Conservation (phyloP, 2,888 invertebrate species). For the Drosophila algonquin region DNA sequence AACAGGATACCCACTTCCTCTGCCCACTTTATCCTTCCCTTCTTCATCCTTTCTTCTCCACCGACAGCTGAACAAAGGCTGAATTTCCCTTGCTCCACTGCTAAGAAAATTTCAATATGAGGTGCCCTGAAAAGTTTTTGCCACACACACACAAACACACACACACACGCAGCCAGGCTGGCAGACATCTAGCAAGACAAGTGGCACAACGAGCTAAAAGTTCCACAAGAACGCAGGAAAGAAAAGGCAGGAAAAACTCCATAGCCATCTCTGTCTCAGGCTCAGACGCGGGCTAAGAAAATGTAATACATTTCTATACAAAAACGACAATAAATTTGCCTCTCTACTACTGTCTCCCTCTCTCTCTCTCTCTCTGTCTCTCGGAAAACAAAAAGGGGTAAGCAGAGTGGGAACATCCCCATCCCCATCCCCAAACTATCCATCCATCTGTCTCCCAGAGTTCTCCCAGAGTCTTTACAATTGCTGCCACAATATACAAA, state of each 20-base stretch:
- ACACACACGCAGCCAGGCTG: not conserved
- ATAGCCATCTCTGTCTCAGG: constrained; percentile 18
- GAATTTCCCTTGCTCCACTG: not conserved
- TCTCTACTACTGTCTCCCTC: not conserved
- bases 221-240: not conserved
- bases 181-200: not conserved
- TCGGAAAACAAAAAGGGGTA: not conserved
- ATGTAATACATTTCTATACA: not conserved
- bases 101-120: not conserved
- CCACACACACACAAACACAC: not conserved
- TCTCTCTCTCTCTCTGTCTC: not conserved
- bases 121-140: not conserved
- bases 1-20: not conserved
- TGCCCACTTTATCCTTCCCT: not conserved
- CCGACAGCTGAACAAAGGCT: not conserved
- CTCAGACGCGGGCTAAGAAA: constrained; percentile 9
- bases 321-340: not conserved
- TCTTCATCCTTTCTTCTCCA: not conserved
- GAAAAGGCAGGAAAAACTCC: not conserved
- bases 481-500: not conserved
- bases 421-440: not conserved
- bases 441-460: not conserved
- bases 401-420: not conserved
- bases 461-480: not conserved
- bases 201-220: not conserved